phyloP scores from a whole-genome alignment of 2,888 invertebrate genomes.

The Cabera pusaria region DNA sequence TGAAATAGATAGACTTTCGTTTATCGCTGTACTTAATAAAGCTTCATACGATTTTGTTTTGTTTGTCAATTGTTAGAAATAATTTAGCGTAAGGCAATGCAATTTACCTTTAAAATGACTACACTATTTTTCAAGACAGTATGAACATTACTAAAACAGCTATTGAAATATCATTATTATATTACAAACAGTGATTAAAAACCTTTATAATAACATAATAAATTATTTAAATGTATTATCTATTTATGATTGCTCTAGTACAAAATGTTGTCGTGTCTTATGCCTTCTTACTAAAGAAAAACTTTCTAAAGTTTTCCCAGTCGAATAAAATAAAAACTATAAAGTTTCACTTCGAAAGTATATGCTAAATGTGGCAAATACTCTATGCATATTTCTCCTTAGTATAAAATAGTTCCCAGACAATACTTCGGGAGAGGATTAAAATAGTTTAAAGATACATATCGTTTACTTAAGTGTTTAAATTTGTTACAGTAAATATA shows the following conservation, averaged over 20 bases:
- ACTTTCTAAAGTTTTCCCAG: no score
- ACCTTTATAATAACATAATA: no score
- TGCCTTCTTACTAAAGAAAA: constrained; percentile 30
- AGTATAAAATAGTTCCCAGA: constrained; percentile 36
- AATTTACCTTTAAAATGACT: no score
- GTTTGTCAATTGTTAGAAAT: constrained; percentile 63
- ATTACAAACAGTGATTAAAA: no score
- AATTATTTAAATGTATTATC: no score
- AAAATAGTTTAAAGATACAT: constrained; percentile 68
- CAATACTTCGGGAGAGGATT: constrained; percentile 43
- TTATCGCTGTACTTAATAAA: constrained; percentile 65
- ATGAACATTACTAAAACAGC: constrained; percentile 19
- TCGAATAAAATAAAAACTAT: no score
- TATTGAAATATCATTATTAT: no score
- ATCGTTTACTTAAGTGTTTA: constrained; percentile 68
- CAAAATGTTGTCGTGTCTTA: constrained; percentile 67
- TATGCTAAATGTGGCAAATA: no score
- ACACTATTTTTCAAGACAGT: constrained; percentile 20
- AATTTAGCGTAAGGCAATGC: constrained; percentile 44
- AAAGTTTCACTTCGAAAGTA: no score
- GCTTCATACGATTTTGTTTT: constrained; percentile 57
- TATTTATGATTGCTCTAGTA: constrained; percentile 69
- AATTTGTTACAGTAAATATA: constrained; percentile 70
- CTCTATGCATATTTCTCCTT: no score
- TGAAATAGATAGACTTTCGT: constrained; percentile 53